Conservation (phyloP, 2,797 vertebrate genomes). For the Pangasius mekongensis region DNA sequence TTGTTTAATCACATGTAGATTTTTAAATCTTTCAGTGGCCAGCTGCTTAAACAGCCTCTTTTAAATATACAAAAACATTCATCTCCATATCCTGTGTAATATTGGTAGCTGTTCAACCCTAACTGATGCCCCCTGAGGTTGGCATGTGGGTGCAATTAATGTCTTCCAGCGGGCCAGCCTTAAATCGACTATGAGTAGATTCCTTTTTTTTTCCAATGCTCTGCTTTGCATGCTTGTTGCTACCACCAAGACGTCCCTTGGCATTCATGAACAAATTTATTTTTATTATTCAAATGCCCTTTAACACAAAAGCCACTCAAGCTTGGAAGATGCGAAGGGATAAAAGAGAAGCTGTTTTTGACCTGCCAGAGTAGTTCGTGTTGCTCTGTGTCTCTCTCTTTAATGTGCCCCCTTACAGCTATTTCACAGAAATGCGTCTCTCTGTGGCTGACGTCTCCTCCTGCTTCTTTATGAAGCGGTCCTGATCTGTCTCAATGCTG, state of each 20-base stretch:
- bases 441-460: background rate
- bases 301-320: constrained; percentile 59
- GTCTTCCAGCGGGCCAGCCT: background rate
- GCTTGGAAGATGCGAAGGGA: constrained; percentile 67
- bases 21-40: constrained; percentile 54
- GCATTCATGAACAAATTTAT: constrained; percentile 48
- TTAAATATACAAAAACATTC: constrained; percentile 51
- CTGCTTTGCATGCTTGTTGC: background rate
- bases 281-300: constrained; percentile 66
- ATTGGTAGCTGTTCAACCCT: constrained; percentile 54
- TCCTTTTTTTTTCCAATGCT: background rate
- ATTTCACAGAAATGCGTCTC: constrained; percentile 35
- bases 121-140: constrained; percentile 49
- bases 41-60: constrained; percentile 53
- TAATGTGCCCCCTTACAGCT: constrained; percentile 60
- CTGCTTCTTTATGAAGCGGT: constrained; percentile 11
- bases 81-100: constrained; percentile 58
- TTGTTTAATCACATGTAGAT: constrained; percentile 43
- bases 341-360: constrained; percentile 67
- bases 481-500: background rate
- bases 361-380: constrained; percentile 55
- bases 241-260: background rate
- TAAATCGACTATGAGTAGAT: constrained; percentile 2
- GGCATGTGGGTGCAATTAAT: constrained; percentile 54
- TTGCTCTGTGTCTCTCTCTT: constrained; percentile 55